A percentile compares a stretch with the other conserved stretches of the same genome.
phyloP scores from a whole-genome alignment of 2,797 vertebrate species.

The Lacerta bilineata region DNA sequence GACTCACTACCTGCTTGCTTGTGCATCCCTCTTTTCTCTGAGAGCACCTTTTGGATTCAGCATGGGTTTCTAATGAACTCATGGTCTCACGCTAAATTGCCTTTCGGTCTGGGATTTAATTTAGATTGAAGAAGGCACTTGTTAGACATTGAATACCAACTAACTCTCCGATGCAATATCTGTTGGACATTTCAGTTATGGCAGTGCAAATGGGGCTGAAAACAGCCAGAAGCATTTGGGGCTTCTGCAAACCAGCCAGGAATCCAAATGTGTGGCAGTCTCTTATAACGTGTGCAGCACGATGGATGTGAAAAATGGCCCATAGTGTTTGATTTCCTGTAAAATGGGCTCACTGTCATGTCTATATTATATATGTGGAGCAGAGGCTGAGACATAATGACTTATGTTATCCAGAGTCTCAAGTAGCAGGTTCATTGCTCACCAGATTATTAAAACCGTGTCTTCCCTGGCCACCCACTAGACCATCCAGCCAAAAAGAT shows the following conservation, averaged over 20 bases:
- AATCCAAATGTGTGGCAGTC: conserved; percentile 9
- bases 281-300: neutral
- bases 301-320: neutral
- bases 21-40: neutral
- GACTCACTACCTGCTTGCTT: neutral
- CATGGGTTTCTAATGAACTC: conserved; percentile 41
- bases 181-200: neutral
- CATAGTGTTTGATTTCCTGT: conserved; percentile 6
- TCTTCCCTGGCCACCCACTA: neutral
- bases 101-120: conserved; percentile 52
- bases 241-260: conserved; percentile 22
- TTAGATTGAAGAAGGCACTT: conserved; percentile 51
- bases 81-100: conserved; percentile 23
- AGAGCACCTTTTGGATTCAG: neutral
- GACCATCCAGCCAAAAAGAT: neutral
- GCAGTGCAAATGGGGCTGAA: neutral
- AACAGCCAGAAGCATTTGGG: accelerated
- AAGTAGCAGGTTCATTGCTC: neutral
- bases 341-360: neutral
- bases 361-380: neutral
- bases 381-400: neutral
- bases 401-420: neutral
- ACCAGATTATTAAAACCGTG: neutral
- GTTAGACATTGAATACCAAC: conserved; percentile 40
- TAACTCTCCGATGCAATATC: neutral